These are phyloP conservation scores for Petrophora chlorosata DNA, from an alignment of 2,888 invertebrate species.

Conservation along the genomic window DNA sequence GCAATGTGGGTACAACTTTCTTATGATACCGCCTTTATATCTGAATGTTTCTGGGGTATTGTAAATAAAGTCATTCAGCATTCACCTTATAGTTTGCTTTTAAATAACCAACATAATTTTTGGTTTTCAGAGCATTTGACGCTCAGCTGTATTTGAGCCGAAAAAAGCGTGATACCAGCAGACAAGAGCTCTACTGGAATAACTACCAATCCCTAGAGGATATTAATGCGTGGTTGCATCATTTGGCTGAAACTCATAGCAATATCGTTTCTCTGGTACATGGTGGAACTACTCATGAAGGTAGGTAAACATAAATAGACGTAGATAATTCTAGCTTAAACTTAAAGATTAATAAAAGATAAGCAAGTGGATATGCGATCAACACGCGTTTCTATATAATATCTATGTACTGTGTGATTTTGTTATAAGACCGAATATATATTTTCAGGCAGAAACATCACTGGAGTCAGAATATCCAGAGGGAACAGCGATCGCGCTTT, in stretches of 20 bases:
- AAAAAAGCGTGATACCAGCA: slow-evolving; percentile 49
- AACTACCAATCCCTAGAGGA: slow-evolving; percentile 69
- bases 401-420: no score
- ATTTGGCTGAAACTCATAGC: slow-evolving; percentile 53
- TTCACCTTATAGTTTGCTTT: no score
- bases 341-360: no score
- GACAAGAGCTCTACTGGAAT: slow-evolving; percentile 62
- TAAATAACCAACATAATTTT: background rate
- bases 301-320: slow-evolving; percentile 48
- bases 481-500: slow-evolving; percentile 54
- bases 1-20: no score
- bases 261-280: slow-evolving; percentile 66
- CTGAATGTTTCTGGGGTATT: no score
- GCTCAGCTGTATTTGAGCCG: slow-evolving; percentile 58
- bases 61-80: no score
- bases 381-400: no score
- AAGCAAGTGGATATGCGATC: no score
- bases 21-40: no score
- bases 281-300: slow-evolving; percentile 73
- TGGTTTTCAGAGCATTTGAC: slow-evolving; percentile 63
- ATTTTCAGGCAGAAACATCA: slow-evolving; percentile 72
- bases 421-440: no score
- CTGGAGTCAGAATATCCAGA: slow-evolving; percentile 68
- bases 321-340: no score
- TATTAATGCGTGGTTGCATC: slow-evolving; percentile 81